Evolutionary conservation across 2,888 invertebrate genomes (phyloP), one percentile per base, ranked within the genome.

Genomic region (Acleris holmiana): DNA sequence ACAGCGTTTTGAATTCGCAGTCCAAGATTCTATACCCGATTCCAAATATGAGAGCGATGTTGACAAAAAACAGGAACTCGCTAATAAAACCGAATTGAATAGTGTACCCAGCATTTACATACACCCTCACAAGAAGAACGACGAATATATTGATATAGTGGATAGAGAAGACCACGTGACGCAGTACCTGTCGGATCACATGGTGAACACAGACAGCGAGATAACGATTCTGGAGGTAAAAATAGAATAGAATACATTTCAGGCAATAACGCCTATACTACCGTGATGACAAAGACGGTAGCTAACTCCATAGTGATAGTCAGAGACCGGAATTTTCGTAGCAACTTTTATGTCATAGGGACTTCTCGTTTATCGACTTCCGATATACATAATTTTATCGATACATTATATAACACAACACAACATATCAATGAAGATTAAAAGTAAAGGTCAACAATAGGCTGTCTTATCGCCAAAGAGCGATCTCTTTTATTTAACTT

Each of bases 181-280:
- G 7, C 57, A 57, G 18, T 55, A 55, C 5, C 21, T 60, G 21
- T 51, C 60, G 4, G 60, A 60, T 4, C 6, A 44, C 18, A 4
- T 53, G 40, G 53, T 60, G 7, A 60, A 60, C 25, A 60, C 60
- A 7, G 60, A 60, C 35, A 60, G 44, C 18, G 60, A 60, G 5
- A 60, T 60, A 15, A 60, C 60, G 2, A 53, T 51, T 60, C 46
- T 60, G 21, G 51, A 60, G 60, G 60, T 60, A 29, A 23, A 7
- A 41, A n/a, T 15, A 41, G 4, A n/a, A n/a, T n/a, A 13, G 41
- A n/a, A n/a, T 15, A 15, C 41, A 15, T 15, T 15, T 8, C 29
- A 29, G 8, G 29, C 29, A 8, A 29, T 29, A 29, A 29, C n/a
- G n/a, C n/a, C n/a, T n/a, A n/a, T n/a, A n/a, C n/a, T n/a, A n/a